Evolutionary conservation across 2,113 vertebrate genomes (phyloP).

Genomic region (Anolis sagrei): DNA sequence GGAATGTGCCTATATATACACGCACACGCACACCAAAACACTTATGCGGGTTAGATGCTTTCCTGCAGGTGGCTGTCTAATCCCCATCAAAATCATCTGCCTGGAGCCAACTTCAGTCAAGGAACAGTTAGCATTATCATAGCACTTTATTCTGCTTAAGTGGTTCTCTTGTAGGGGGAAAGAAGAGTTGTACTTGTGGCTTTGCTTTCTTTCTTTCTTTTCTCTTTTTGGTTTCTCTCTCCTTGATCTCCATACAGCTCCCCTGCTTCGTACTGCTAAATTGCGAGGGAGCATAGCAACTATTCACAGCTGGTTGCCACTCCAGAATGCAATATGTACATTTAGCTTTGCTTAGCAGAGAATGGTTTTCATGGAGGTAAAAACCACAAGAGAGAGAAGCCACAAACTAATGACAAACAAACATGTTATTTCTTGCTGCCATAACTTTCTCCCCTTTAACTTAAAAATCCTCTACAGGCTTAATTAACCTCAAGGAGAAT

Average conservation of each 20-base stretch:
- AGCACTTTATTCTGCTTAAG: slow-evolving; percentile 51
- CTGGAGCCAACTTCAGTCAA: slow-evolving; percentile 63
- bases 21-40: slow-evolving; percentile 61
- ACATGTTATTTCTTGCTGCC: slow-evolving; percentile 29
- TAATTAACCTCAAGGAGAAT: slow-evolving; percentile 47
- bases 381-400: neutral
- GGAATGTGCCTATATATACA: slow-evolving; percentile 48
- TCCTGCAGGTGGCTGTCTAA: slow-evolving; percentile 78
- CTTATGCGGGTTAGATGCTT: slow-evolving; percentile 69
- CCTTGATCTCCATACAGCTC: neutral
- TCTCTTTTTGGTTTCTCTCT: slow-evolving; percentile 17
- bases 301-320: slow-evolving; percentile 53
- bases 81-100: slow-evolving; percentile 75
- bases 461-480: slow-evolving; percentile 46
- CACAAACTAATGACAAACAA: slow-evolving; percentile 35
- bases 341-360: slow-evolving; percentile 36
- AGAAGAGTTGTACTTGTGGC: slow-evolving; percentile 54
- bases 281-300: slow-evolving; percentile 21
- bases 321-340: neutral
- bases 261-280: slow-evolving; percentile 27
- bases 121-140: slow-evolving; percentile 60
- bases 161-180: slow-evolving; percentile 31
- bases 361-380: neutral
- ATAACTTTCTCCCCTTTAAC: slow-evolving; percentile 27
- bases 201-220: slow-evolving; percentile 37